phyloP scores from a whole-genome alignment of 2,113 vertebrate genomes.

The Calyptomena viridis region DNA sequence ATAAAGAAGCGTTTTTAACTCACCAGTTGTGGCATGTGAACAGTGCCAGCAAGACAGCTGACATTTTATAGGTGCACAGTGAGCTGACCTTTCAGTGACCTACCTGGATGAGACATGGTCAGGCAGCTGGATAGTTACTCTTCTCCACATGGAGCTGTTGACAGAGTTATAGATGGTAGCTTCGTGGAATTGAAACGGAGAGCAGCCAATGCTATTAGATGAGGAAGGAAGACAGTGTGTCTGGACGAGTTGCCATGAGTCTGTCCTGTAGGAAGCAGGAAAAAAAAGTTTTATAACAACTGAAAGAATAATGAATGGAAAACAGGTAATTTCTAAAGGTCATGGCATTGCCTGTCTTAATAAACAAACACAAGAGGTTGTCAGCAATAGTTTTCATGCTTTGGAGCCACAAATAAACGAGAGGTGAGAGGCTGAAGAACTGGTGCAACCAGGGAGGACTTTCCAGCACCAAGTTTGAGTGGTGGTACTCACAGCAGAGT shows the following conservation, averaged over 20 bases:
- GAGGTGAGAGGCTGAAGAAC: not conserved
- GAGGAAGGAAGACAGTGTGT: slow-evolving; percentile 95
- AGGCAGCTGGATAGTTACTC: slow-evolving; percentile 92
- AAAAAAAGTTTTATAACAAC: not conserved
- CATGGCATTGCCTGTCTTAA: not conserved
- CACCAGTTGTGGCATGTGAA: not conserved
- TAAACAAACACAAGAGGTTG: not conserved
- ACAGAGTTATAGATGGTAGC: slow-evolving; percentile 95
- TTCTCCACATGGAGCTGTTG: slow-evolving; percentile 92
- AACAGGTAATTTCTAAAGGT: not conserved
- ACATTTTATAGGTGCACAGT: not conserved
- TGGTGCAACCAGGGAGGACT: not conserved
- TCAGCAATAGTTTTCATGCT: not conserved
- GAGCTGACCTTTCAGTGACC: not conserved
- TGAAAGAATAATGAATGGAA: not conserved
- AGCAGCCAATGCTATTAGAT: slow-evolving; percentile 94
- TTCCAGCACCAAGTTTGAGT: not conserved
- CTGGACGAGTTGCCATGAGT: slow-evolving; percentile 95
- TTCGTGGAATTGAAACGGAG: slow-evolving; percentile 97
- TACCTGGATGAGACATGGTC: slow-evolving; percentile 96
- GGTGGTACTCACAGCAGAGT: not conserved
- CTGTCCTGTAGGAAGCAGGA: slow-evolving; percentile 76
- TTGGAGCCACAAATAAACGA: not conserved
- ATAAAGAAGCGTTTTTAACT: not conserved
- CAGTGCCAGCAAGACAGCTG: not conserved